phyloP scores from a whole-genome alignment of 1,140 invertebrate genomes.

The Acromyrmex heyeri region DNA sequence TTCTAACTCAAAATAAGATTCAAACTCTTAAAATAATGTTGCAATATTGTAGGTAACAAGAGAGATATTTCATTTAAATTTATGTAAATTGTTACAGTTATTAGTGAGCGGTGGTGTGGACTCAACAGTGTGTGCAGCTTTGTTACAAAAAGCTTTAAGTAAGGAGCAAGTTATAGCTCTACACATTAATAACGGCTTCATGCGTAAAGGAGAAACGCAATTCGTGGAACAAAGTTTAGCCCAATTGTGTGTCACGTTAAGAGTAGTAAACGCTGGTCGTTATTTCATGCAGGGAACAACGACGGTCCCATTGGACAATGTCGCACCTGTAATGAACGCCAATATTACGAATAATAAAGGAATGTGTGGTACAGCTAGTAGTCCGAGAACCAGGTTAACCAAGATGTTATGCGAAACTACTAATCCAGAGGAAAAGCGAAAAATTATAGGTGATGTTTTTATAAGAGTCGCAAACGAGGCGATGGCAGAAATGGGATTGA shows the following conservation, averaged over 20 bases:
- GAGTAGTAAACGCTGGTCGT: constrained; percentile 92
- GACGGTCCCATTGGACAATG: constrained; percentile 89
- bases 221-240: constrained; percentile 95
- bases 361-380: constrained; percentile 79
- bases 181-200: constrained; percentile 99
- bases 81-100: constrained; percentile 88
- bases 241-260: constrained; percentile 95
- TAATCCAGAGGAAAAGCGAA: constrained; percentile 98
- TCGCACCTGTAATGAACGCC: constrained; percentile 87
- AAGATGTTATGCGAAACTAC: constrained; percentile 95
- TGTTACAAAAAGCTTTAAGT: constrained; percentile 95
- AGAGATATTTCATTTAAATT: constrained; percentile 15
- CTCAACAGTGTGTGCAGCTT: constrained; percentile 98
- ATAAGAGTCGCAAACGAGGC: constrained; percentile 96
- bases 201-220: constrained; percentile 97
- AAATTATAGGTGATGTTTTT: constrained; percentile 99
- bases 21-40: neutral
- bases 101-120: constrained; percentile 99
- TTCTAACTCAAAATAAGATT: neutral
- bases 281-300: constrained; percentile 94
- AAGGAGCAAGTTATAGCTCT: constrained; percentile 97
- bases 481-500: constrained; percentile 93
- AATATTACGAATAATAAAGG: constrained; percentile 86
- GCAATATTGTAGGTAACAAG: constrained; percentile 13
- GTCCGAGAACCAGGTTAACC: constrained; percentile 91